These are phyloP conservation scores for Dendrolimus houi DNA, from an alignment of 2,888 invertebrate genomes.

Conservation along the genomic window DNA sequence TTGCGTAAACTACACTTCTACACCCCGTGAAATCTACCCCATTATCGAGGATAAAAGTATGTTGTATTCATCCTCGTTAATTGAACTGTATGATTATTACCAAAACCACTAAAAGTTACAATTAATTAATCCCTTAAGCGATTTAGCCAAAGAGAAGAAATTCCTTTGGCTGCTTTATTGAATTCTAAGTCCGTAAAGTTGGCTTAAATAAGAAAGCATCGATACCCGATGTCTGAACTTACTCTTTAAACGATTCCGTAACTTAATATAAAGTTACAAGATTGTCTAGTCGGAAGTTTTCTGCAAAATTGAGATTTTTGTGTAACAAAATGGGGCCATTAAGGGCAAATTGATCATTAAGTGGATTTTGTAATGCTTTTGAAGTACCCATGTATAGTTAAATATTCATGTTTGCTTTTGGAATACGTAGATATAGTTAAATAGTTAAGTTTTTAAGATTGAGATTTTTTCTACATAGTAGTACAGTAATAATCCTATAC, in stretches of 20 bases:
- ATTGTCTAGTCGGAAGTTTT: conserved; percentile 42
- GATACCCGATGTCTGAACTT: conserved; percentile 52
- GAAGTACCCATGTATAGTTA: background rate
- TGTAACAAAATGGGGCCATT: conserved; percentile 11
- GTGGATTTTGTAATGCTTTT: background rate
- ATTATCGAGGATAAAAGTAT: too few relatives aligned
- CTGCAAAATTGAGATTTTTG: conserved; percentile 28
- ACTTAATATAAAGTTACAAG: conserved; percentile 59
- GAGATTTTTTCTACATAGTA: too few relatives aligned
- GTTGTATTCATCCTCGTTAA: too few relatives aligned
- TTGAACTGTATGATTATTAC: conserved; percentile 32
- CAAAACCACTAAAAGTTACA: conserved; percentile 40
- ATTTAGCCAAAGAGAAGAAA: conserved; percentile 70
- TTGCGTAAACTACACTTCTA: too few relatives aligned
- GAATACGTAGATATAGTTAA: too few relatives aligned
- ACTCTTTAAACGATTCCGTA: conserved; percentile 55
- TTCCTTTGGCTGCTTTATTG: conserved; percentile 65
- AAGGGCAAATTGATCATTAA: background rate
- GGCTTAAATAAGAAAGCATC: conserved; percentile 64
- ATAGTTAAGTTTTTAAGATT: too few relatives aligned
- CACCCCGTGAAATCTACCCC: too few relatives aligned
- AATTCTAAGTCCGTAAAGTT: conserved; percentile 65
- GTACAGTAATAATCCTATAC: too few relatives aligned
- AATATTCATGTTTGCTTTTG: too few relatives aligned
- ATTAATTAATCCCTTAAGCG: conserved; percentile 69